Base-by-base conservation (phyloP, 2,113 vertebrate genomes). In the Nyctereutes procyonoides region DNA sequence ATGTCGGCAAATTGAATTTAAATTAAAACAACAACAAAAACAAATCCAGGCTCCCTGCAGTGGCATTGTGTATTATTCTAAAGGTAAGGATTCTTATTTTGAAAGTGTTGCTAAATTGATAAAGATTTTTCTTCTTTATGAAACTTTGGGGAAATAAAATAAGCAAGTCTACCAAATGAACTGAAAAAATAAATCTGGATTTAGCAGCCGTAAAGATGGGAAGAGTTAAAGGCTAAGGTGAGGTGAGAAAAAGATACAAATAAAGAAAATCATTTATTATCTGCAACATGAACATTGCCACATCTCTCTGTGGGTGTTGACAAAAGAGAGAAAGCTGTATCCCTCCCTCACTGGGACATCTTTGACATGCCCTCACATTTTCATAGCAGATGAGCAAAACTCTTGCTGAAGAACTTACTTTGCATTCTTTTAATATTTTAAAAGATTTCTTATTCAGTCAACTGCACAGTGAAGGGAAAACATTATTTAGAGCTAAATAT, bases 391-490 rank as follows among this genome's bases (percentile, higher is more conserved):
- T 16, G 43, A 84, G 48, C 53, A 69, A 73, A 79, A 43, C 8
- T 82, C 20, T n/a, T 85, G 62, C 60, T n/a, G 60, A 92, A 38
- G 58, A n/a, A 65, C 30, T 58, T 51, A 30, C 48, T 94, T 43
- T 82, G 3, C 24, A 60, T 88, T 92, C 35, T 67, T 94, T 69
- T 15, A 96, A 30, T 56, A 84, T 91, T 91, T 95, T 53, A 51
- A 63, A 86, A 90, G 53, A 71, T 76, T 22, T 48, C 84, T 86
- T 86, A 65, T 91, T 15, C 30, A 91, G 17, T 55, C 28, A 77
- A 73, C n/a, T 71, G 51, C 17, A 53, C 0, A 13, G 79, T 76
- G 24, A 85, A 90, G 60, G 16, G 71, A 71, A 81, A 86, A 82
- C 38, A 35, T 35, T 82, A 11, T 82, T 74, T 65, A 51, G 17